Evolutionary conservation across 2,113 vertebrate species (phyloP).

Genomic region (Steatornis caripensis): DNA sequence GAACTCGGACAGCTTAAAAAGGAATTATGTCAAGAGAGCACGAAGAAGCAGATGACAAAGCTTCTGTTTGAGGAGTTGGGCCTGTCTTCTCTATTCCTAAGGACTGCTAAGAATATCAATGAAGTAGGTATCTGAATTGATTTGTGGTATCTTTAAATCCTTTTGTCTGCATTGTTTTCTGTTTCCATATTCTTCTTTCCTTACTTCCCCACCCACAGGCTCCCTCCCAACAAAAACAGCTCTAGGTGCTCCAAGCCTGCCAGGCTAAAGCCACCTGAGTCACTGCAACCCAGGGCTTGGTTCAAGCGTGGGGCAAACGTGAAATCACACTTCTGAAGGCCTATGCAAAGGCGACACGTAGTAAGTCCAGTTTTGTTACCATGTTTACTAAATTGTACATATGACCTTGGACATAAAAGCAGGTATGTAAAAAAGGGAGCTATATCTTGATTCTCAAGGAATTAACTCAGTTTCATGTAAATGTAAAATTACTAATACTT

Average conservation of each 20-base stretch:
- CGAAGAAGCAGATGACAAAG: not conserved
- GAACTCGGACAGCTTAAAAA: not conserved
- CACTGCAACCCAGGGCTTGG: not conserved
- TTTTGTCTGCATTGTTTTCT: not conserved
- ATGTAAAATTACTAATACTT: not conserved
- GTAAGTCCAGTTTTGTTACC: not conserved
- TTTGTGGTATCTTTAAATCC: not conserved
- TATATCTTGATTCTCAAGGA: not conserved
- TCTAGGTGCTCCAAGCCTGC: not conserved
- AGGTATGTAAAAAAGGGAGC: not conserved
- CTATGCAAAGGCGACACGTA: not conserved
- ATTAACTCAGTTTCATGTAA: not conserved
- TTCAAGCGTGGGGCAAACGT: not conserved
- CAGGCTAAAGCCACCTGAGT: not conserved
- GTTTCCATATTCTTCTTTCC: not conserved
- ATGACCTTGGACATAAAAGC: not conserved
- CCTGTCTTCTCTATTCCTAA: not conserved
- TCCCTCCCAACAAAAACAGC: not conserved
- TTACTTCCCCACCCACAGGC: not conserved
- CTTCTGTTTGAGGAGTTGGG: not conserved
- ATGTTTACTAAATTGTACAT: not conserved
- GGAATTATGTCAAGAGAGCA: not conserved
- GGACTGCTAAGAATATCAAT: not conserved
- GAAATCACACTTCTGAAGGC: not conserved
- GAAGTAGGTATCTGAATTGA: not conserved